Evolutionary conservation across 1,140 invertebrate species (phyloP).

Genomic region (Prorops nasuta): DNA sequence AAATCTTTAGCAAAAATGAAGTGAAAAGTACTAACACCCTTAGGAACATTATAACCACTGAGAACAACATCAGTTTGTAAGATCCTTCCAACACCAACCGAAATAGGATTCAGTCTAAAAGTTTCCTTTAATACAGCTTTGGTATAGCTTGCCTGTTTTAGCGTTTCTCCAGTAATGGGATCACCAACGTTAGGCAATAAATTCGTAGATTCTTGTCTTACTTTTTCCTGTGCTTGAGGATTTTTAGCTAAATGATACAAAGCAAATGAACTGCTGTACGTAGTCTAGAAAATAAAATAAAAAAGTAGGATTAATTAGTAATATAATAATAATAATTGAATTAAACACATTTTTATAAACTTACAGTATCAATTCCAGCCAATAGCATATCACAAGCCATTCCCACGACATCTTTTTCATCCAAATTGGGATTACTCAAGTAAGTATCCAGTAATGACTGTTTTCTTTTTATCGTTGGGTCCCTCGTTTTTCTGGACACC

Average conservation of each 20-base stretch:
- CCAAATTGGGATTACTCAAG: constrained; percentile 64
- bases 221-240: constrained; percentile 68
- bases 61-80: constrained; percentile 74
- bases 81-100: constrained; percentile 77
- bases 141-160: constrained; percentile 69
- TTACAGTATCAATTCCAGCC: constrained; percentile 84
- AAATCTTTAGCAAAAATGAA: not conserved
- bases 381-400: constrained; percentile 81
- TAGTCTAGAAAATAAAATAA: constrained; percentile 61
- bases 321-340: not conserved
- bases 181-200: constrained; percentile 58
- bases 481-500: constrained; percentile 61
- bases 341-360: constrained; percentile 20
- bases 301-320: not conserved
- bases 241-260: constrained; percentile 80
- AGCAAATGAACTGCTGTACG: constrained; percentile 75
- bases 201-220: constrained; percentile 65
- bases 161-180: constrained; percentile 59
- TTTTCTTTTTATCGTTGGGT: constrained; percentile 29
- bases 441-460: constrained; percentile 67
- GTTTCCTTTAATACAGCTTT: constrained; percentile 83
- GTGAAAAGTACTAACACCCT: constrained; percentile 67
- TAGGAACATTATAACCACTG: constrained; percentile 80
- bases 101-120: constrained; percentile 78
- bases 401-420: constrained; percentile 76